Conservation (phyloP, 2,888 invertebrate species). For the Plemyria rubiginata region DNA sequence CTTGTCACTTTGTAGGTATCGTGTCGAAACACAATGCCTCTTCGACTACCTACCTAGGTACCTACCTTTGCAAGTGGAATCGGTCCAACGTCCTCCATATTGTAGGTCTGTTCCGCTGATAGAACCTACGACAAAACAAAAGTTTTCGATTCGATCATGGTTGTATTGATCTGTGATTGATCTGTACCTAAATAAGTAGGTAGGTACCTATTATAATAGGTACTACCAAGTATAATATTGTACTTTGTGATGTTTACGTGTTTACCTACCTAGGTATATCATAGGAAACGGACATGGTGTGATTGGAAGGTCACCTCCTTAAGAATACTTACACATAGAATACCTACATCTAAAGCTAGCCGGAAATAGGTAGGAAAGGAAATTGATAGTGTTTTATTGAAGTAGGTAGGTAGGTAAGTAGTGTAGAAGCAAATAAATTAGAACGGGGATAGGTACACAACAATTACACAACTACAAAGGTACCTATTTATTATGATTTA, state of each 20-base stretch:
- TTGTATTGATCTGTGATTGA: too few species aligned
- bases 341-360: constrained; percentile 6
- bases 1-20: not conserved
- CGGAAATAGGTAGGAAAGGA: constrained; percentile 9
- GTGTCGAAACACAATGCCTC: not conserved
- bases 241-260: not conserved
- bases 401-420: not conserved
- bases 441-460: not conserved
- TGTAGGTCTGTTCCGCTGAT: too few species aligned
- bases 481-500: too few species aligned
- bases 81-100: too few species aligned
- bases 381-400: constrained; percentile 5
- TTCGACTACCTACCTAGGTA: not conserved
- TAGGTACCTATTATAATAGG: too few species aligned
- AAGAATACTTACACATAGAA: too few species aligned
- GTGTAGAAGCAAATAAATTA: not conserved
- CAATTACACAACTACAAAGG: not conserved
- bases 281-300: constrained; percentile 13
- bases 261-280: constrained; percentile 2
- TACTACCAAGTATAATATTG: too few species aligned
- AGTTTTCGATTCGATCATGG: too few species aligned
- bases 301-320: constrained; percentile 6
- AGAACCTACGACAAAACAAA: too few species aligned
- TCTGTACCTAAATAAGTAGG: too few species aligned
- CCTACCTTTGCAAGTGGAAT: too few species aligned